phyloP scores from a whole-genome alignment of 2,797 vertebrate species.

The Sebastes hubbsi region DNA sequence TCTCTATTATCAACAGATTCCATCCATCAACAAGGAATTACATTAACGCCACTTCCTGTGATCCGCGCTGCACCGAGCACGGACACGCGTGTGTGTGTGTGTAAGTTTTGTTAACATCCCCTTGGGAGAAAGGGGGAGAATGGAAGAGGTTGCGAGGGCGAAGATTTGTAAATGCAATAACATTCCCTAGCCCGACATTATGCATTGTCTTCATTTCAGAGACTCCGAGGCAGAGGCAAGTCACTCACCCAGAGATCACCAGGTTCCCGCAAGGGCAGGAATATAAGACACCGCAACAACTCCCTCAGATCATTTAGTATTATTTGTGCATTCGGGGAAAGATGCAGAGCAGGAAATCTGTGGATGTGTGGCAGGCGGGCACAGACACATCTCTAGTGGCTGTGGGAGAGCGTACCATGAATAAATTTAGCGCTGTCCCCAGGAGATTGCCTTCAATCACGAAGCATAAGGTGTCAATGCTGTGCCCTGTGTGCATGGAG shows the following conservation, averaged over 20 bases:
- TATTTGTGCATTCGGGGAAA: constrained; percentile 78
- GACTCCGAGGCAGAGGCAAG: constrained; percentile 24
- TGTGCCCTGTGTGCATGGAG: constrained; percentile 76
- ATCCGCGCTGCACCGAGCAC: constrained; percentile 62
- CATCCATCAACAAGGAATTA: constrained; percentile 83
- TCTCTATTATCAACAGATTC: constrained; percentile 88
- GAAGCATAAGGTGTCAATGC: constrained; percentile 85
- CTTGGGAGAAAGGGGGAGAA: constrained; percentile 44
- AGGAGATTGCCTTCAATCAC: constrained; percentile 86
- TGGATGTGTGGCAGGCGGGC: constrained; percentile 68
- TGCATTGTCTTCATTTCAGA: constrained; percentile 52
- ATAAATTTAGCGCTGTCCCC: constrained; percentile 83
- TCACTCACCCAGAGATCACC: constrained; percentile 49
- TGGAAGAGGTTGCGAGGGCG: constrained; percentile 42
- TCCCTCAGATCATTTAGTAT: constrained; percentile 77
- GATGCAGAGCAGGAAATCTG: constrained; percentile 78
- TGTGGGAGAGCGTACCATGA: constrained; percentile 79
- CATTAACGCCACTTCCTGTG: constrained; percentile 78
- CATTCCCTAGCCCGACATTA: constrained; percentile 42
- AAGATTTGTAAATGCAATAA: constrained; percentile 65
- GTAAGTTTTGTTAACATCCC: constrained; percentile 56
- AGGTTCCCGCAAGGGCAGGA: constrained; percentile 43
- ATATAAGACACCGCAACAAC: constrained; percentile 65
- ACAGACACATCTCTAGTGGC: constrained; percentile 79
- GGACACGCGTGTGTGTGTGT: constrained; percentile 10